These are phyloP conservation scores for Alectura lathami DNA, from an alignment of 2,113 vertebrate species.

Conservation along the genomic window DNA sequence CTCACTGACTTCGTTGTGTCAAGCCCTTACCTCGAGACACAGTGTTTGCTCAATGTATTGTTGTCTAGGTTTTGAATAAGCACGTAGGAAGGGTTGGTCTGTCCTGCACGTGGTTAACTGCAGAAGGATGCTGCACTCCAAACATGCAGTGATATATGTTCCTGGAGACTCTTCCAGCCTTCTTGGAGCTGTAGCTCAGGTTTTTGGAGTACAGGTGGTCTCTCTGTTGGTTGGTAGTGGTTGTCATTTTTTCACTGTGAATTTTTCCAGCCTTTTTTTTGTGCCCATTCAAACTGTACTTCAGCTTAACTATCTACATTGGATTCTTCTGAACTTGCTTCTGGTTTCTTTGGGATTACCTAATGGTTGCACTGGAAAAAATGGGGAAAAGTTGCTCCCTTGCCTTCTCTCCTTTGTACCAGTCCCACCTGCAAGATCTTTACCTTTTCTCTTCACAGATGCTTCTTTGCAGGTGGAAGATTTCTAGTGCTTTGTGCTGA, in stretches of 20 bases:
- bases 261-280: background rate
- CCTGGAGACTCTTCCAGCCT: background rate
- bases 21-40: background rate
- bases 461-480: background rate
- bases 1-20: background rate
- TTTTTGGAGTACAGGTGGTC: background rate
- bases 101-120: background rate
- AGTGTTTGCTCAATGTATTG: background rate
- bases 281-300: background rate
- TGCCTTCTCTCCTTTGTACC: background rate
- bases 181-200: background rate
- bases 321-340: background rate
- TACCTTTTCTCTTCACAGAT: background rate
- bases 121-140: background rate
- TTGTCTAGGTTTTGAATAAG: background rate
- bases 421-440: background rate
- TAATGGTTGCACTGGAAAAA: accelerated
- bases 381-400: background rate
- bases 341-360: background rate
- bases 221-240: background rate
- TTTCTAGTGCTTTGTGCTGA: background rate
- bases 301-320: background rate
- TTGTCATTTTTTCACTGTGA: background rate
- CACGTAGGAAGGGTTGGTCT: background rate
- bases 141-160: background rate